phyloP scores from a whole-genome alignment of 2,113 vertebrate species.

The Tyto alba region DNA sequence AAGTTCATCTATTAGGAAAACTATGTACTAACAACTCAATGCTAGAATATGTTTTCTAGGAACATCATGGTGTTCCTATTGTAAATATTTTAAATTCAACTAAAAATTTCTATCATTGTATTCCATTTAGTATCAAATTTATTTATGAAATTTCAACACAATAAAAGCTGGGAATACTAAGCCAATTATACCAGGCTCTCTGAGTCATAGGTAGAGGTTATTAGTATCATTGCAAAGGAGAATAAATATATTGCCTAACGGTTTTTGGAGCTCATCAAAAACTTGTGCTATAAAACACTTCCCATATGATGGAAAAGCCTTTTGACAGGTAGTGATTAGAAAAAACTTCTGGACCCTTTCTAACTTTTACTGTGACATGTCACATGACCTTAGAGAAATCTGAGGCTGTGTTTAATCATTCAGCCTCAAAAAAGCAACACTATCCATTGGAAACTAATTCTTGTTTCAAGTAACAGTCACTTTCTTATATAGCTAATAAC shows the following conservation, averaged over 20 bases:
- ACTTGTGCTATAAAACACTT: background rate
- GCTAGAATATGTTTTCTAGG: background rate
- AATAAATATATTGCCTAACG: background rate
- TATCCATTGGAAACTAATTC: background rate
- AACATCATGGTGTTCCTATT: background rate
- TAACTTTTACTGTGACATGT: background rate
- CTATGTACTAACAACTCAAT: background rate
- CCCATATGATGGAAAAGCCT: rapidly evolving
- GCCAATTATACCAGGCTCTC: background rate
- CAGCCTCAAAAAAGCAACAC: background rate
- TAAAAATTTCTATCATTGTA: background rate
- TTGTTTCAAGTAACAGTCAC: background rate
- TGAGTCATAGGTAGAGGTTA: background rate
- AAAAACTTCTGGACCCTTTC: background rate
- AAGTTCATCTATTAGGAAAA: background rate
- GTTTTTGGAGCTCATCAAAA: background rate
- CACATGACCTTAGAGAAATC: background rate
- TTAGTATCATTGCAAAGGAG: background rate
- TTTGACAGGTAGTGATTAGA: background rate
- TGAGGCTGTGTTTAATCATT: background rate
- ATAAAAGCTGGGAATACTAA: background rate
- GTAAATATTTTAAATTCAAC: background rate
- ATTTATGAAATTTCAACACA: background rate
- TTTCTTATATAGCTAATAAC: background rate
- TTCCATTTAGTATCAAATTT: background rate